Evolutionary conservation across 92 coral and sea anemone species (phyloP), one percentile per base, ranked within the genome.

Genomic region (Epizoanthus fatuus): DNA sequence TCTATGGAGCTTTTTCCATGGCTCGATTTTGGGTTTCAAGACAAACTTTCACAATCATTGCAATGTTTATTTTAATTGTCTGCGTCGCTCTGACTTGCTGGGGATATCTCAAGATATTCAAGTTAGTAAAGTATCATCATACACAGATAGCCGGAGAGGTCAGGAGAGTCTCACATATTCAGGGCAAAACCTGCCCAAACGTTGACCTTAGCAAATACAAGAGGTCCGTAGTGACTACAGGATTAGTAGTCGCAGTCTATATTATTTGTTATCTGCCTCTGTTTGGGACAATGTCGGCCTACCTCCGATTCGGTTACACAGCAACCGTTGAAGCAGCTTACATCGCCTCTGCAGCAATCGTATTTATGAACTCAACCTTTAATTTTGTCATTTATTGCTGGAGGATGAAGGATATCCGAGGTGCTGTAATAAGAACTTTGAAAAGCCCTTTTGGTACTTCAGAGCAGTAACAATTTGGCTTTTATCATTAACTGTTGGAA

Each of bases 381-480:
- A 58, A 58, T 4, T 20, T 20, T 58, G 19, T 58, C 25, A 58
- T 58, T 16, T 58, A 58, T 17, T 58, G 64, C 25, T 58, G 64
- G 64, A 58, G 64, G 25, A n/a, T 58, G 64, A 58, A 20, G 17
- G 64, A n/a, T 6, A 58, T 58, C 64, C 64, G 64, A 58, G 25
- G 5, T 4, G 64, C 64, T 2, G 64, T 58, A 20, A 16, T 58
- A 4, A 5, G 9, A 7, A 58, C 64, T 20, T 5, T 58, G 10
- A 58, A 20, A n/a, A 11, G 64, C 14, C 7, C 25, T 58, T 58
- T 47, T 47, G 52, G 52, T 7, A 10, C 52, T 47, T 5, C 52
- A 47, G 52, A 47, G 0, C 52, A 47, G 9, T 47, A 5, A 5
- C 52, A 47, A 8, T 47, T 47, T 7, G 52, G 11, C 12, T 1